These are phyloP conservation scores for Rattus norvegicus DNA, from an alignment of 2,113 vertebrate species.

Conservation along the genomic window DNA sequence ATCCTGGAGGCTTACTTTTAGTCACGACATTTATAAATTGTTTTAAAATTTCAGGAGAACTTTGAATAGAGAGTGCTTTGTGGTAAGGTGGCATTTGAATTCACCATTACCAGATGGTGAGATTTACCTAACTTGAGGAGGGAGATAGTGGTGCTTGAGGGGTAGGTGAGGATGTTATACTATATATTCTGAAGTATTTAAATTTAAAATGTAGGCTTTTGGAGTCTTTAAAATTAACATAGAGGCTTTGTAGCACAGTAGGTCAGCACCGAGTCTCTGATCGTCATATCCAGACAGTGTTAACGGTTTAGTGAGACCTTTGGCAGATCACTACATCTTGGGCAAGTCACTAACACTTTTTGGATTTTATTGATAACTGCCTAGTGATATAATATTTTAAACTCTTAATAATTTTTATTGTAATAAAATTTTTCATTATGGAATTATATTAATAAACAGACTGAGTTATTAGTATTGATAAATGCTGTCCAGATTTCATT, in stretches of 20 bases:
- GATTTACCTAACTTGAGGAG: background rate
- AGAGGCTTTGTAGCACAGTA: background rate
- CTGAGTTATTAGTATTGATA: background rate
- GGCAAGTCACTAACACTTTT: conserved; percentile 28
- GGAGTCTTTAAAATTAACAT: conserved; percentile 18
- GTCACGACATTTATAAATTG: background rate
- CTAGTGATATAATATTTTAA: conserved; percentile 21
- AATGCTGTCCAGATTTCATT: background rate
- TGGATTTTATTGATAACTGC: conserved; percentile 40
- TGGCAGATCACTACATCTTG: background rate
- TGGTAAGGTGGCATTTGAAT: conserved; percentile 30
- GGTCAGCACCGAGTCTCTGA: background rate
- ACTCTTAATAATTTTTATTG: conserved; percentile 36
- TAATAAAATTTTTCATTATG: conserved; percentile 32
- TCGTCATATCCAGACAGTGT: background rate
- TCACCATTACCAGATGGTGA: conserved; percentile 22
- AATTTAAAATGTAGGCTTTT: background rate
- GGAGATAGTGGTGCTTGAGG: background rate
- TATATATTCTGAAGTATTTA: background rate
- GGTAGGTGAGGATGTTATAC: background rate
- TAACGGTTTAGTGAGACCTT: background rate
- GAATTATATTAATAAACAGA: background rate
- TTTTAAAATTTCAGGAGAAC: conserved; percentile 54
- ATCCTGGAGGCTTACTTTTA: background rate
- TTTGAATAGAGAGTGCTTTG: conserved; percentile 32